These are phyloP conservation scores for Ficedula albicollis DNA, from an alignment of 2,797 vertebrate species.

Conservation along the genomic window DNA sequence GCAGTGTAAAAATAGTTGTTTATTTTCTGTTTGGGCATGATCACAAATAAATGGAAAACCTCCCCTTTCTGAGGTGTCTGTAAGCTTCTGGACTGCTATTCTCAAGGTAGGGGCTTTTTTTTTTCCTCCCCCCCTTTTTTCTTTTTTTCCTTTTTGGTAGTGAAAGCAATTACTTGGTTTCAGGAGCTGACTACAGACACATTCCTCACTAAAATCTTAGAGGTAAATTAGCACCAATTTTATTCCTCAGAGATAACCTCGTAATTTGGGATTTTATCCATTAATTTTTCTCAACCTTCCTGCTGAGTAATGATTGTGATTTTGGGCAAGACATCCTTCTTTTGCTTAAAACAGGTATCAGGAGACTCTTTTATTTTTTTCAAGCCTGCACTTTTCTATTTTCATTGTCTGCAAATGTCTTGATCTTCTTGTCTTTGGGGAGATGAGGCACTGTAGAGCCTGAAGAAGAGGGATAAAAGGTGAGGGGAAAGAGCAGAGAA, in stretches of 20 bases:
- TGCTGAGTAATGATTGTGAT: background rate
- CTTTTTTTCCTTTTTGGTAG: background rate
- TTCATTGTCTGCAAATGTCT: background rate
- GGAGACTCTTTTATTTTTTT: background rate
- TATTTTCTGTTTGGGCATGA: background rate
- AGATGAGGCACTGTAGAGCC: background rate
- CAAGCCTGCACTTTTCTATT: background rate
- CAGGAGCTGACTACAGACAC: background rate
- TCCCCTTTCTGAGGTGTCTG: background rate
- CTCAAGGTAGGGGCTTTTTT: background rate
- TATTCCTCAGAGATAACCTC: background rate
- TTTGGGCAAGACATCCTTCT: background rate
- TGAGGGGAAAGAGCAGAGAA: background rate
- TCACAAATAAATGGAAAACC: background rate
- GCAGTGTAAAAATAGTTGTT: background rate
- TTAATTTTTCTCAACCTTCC: background rate
- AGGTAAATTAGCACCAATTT: background rate
- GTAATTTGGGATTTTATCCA: background rate
- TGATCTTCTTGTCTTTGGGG: background rate
- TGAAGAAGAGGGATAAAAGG: background rate
- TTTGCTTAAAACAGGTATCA: background rate
- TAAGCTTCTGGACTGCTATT: background rate
- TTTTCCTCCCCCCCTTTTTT: accelerated
- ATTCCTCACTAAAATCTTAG: background rate
- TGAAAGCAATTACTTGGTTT: background rate